These are phyloP conservation scores for Cremastobaeus sp. DNA, from an alignment of 2,888 invertebrate species.

Conservation along the genomic window DNA sequence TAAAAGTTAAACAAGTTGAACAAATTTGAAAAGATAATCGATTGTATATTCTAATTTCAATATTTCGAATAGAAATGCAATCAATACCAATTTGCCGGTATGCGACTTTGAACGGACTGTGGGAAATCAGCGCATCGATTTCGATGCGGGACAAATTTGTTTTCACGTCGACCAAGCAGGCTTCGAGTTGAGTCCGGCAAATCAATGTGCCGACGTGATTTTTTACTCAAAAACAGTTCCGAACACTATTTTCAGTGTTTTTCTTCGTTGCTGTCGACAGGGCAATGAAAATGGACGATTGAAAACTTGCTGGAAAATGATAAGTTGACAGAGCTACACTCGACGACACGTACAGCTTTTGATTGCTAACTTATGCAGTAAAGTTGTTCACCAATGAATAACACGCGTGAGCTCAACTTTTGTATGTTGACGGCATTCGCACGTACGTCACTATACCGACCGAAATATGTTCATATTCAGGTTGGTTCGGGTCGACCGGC, in stretches of 20 bases:
- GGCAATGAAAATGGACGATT: too few relatives aligned
- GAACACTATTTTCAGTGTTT: too few relatives aligned
- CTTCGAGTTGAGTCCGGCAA: slow-evolving; percentile 11
- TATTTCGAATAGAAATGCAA: not conserved
- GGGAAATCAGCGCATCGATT: slow-evolving; percentile 8
- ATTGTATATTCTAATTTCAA: too few relatives aligned
- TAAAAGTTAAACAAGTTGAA: too few relatives aligned
- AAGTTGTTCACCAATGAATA: slow-evolving; percentile 44
- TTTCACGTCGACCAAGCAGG: slow-evolving; percentile 13
- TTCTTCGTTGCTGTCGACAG: too few relatives aligned
- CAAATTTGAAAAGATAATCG: too few relatives aligned
- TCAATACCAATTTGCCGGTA: not conserved
- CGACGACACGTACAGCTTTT: slow-evolving; percentile 17
- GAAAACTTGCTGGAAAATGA: slow-evolving; percentile 24
- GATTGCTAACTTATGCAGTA: slow-evolving; percentile 33
- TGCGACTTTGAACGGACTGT: not conserved
- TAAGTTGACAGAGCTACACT: slow-evolving; percentile 31
- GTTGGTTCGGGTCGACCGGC: slow-evolving; percentile 38
- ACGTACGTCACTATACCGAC: slow-evolving; percentile 34
- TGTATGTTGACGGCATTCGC: slow-evolving; percentile 32
- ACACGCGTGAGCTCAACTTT: slow-evolving; percentile 37
- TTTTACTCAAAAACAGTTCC: slow-evolving; percentile 35
- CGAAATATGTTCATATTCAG: slow-evolving; percentile 48
- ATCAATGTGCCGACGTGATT: slow-evolving; percentile 28
- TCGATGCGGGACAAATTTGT: slow-evolving; percentile 29